Evolutionary conservation across 2,797 vertebrate species (phyloP).

Genomic region (Mormyrops attenuatus): DNA sequence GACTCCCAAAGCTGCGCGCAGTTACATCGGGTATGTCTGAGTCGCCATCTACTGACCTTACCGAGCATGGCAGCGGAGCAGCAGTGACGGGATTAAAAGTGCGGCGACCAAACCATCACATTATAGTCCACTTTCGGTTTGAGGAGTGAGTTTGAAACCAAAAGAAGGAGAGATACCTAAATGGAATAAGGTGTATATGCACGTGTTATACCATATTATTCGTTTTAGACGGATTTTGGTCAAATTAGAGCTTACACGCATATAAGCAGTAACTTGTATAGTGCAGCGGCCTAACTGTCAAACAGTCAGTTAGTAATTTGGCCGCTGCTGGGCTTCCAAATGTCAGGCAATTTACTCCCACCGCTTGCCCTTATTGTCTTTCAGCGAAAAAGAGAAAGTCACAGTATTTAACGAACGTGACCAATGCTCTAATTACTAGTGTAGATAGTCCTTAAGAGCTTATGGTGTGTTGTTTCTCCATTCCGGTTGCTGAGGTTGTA

Average conservation of each 20-base stretch:
- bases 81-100: not conserved
- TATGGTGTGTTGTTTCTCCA: not conserved
- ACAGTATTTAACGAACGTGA: not conserved
- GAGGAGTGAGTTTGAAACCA: not conserved
- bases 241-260: not conserved
- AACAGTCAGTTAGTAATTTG: not conserved
- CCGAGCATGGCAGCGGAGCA: not conserved
- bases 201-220: not conserved
- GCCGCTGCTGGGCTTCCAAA: not conserved
- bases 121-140: not conserved
- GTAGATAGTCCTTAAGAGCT: conserved; percentile 11
- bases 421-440: not conserved
- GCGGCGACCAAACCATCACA: not conserved
- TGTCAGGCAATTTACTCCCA: not conserved
- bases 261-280: not conserved
- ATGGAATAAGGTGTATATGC: not conserved
- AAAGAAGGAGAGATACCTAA: not conserved
- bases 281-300: not conserved
- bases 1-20: not conserved
- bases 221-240: not conserved
- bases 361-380: not conserved
- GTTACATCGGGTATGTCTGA: not conserved
- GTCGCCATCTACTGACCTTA: not conserved
- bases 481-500: conserved; percentile 13
- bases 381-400: not conserved